phyloP scores from a whole-genome alignment of 1,140 invertebrate species.

The Sinella curviseta region DNA sequence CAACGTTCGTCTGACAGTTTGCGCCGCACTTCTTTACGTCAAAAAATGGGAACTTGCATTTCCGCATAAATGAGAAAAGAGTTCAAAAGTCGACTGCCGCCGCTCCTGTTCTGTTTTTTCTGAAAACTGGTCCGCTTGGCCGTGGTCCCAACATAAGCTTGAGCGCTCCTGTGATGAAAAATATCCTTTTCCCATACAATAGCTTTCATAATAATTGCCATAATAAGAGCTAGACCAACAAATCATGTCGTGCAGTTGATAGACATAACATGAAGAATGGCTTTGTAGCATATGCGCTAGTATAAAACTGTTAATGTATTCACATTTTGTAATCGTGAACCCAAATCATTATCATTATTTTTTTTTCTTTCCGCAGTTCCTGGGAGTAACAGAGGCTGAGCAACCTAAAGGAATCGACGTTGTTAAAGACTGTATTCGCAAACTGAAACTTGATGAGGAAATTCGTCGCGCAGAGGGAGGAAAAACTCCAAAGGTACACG shows the following conservation, averaged over 20 bases:
- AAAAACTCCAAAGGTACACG: constrained; percentile 88
- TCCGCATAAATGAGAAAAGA: background rate
- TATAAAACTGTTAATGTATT: background rate
- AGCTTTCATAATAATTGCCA: too few relatives aligned
- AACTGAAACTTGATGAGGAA: constrained; percentile 91
- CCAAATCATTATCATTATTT: background rate
- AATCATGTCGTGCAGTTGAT: too few relatives aligned
- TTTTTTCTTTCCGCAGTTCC: constrained; percentile 38
- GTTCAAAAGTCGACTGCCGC: background rate
- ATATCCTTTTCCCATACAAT: too few relatives aligned
- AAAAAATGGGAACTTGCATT: background rate
- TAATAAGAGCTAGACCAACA: too few relatives aligned
- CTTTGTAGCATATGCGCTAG: too few relatives aligned
- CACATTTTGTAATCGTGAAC: background rate
- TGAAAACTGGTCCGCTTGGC: background rate
- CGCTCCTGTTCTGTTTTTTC: background rate
- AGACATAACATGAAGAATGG: too few relatives aligned
- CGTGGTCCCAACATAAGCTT: background rate
- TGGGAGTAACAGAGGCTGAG: constrained; percentile 49
- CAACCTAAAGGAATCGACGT: constrained; percentile 96
- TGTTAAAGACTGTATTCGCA: constrained; percentile 92
- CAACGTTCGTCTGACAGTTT: too few relatives aligned
- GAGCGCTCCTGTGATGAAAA: too few relatives aligned
- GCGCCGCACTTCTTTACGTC: background rate
- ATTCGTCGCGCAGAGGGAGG: constrained; percentile 82